Evolutionary conservation across 2,113 vertebrate species (phyloP).

Genomic region (Podarcis muralis): DNA sequence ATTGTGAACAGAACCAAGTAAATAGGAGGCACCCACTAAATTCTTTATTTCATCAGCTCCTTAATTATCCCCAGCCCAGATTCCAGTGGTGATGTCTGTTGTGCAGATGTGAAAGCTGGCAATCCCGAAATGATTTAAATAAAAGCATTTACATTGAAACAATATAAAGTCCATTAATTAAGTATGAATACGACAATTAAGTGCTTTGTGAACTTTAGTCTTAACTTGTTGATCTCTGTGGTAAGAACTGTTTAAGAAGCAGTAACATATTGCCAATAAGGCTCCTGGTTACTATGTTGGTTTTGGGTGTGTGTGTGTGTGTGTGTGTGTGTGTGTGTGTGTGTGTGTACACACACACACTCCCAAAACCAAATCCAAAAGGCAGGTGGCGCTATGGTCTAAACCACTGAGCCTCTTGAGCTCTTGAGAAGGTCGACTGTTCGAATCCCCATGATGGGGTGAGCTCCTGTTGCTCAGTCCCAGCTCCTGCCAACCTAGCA

Average conservation of each 20-base stretch:
- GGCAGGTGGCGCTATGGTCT: no score
- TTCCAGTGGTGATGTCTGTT: neutral
- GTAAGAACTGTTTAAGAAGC: neutral
- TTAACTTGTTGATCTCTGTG: neutral
- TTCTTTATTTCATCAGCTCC: neutral
- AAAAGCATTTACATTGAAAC: neutral
- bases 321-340: no score
- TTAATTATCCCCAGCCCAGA: neutral
- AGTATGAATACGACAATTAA: neutral
- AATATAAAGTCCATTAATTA: neutral
- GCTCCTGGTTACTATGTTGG: neutral
- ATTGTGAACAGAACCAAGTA: neutral
- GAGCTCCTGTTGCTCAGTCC: no score
- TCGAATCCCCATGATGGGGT: no score
- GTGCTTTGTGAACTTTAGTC: neutral
- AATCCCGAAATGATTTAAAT: neutral
- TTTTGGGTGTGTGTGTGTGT: no score
- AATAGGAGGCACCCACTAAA: neutral
- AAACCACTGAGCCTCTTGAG: no score
- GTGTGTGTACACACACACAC: no score
- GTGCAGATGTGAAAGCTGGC: neutral
- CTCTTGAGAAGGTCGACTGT: no score
- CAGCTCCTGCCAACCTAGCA: no score
- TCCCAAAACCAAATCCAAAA: no score
- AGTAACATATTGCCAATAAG: no score